Conservation (phyloP, 2,797 vertebrate species). For the Rhinogobio ventralis region DNA sequence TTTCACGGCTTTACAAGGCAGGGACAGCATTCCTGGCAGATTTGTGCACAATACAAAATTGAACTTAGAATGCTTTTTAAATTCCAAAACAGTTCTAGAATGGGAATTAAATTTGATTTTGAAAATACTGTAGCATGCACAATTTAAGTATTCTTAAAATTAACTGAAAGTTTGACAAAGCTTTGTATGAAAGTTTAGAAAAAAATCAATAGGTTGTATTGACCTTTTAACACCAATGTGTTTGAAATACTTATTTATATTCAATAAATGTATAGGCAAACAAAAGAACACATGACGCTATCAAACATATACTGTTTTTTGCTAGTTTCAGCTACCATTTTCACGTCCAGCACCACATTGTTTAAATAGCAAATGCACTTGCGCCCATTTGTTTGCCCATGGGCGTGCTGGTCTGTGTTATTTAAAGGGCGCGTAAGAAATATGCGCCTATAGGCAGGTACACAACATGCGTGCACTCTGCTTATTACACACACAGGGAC, state of each 20-base stretch:
- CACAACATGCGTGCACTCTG: no score
- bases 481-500: no score
- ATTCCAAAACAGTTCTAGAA: not conserved
- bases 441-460: no score
- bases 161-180: not conserved
- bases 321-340: no score
- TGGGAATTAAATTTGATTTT: not conserved
- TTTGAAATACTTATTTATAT: not conserved
- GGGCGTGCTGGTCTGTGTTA: no score
- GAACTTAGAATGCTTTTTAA: not conserved
- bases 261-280: not conserved
- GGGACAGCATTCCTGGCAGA: not conserved
- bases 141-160: not conserved
- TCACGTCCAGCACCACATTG: no score
- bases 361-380: no score
- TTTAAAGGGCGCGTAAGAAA: no score
- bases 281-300: not conserved
- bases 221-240: not conserved
- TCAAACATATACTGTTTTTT: no score
- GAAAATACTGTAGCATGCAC: not conserved
- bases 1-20: not conserved
- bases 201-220: not conserved
- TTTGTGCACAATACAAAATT: not conserved
- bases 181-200: not conserved
- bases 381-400: no score